phyloP scores from a whole-genome alignment of 2,888 invertebrate genomes.

The Diarsia brunnea region DNA sequence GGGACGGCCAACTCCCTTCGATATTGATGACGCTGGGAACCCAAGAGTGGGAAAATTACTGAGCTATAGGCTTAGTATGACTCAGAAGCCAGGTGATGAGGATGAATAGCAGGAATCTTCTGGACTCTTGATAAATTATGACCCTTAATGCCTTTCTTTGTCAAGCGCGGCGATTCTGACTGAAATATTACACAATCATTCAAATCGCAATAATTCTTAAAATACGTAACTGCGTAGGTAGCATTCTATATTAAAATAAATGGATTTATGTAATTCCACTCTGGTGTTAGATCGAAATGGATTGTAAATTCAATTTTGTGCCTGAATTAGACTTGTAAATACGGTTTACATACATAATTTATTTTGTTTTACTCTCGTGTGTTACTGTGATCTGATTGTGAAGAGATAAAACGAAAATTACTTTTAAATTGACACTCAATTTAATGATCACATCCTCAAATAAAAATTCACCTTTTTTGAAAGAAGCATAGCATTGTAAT shows the following conservation, averaged over 20 bases:
- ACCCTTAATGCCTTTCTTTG: not conserved
- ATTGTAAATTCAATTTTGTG: conserved; percentile 67
- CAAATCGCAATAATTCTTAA: conserved; percentile 42
- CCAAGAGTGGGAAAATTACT: no score
- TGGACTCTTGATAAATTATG: not conserved
- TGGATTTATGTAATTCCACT: conserved; percentile 58
- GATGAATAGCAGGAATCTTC: not conserved
- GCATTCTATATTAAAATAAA: conserved; percentile 57
- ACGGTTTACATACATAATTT: conserved; percentile 62
- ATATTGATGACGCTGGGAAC: not conserved
- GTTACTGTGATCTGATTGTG: conserved; percentile 33
- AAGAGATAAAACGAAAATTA: conserved; percentile 19
- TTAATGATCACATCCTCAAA: not conserved
- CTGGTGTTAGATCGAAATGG: conserved; percentile 58
- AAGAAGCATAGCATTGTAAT: not conserved
- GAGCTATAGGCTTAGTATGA: not conserved
- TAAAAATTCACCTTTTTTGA: not conserved
- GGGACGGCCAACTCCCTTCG: not conserved
- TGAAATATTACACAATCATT: conserved; percentile 14
- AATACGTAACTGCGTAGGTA: conserved; percentile 26
- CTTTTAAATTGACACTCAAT: conserved; percentile 12
- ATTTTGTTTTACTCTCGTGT: conserved; percentile 54
- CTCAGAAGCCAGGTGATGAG: not conserved
- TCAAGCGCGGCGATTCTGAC: no score
- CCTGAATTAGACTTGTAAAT: conserved; percentile 67